phyloP scores from a whole-genome alignment of 2,113 vertebrate species.

The Pongo pygmaeus region DNA sequence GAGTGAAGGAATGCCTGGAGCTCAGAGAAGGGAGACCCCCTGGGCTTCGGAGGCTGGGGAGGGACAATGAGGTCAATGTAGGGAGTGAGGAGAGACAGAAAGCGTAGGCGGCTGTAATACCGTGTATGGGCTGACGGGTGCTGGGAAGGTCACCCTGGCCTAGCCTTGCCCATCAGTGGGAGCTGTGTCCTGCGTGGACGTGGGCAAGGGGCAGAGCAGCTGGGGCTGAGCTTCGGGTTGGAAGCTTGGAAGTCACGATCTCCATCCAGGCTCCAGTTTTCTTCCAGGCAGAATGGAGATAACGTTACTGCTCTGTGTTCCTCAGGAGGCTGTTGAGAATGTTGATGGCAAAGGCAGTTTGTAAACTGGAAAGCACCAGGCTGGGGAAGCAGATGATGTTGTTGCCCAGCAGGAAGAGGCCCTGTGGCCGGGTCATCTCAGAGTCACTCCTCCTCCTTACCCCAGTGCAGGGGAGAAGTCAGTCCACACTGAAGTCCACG shows the following conservation, averaged over 20 bases:
- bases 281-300: background rate
- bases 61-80: background rate
- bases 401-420: background rate
- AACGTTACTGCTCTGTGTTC: fast-evolving
- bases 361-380: background rate
- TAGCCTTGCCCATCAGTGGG: background rate
- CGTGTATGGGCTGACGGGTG: background rate
- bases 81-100: background rate
- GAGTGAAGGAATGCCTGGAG: background rate
- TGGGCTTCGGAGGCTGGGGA: background rate
- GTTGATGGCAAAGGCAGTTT: background rate
- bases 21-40: background rate
- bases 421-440: background rate
- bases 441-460: background rate
- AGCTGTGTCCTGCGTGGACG: background rate
- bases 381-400: background rate
- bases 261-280: background rate
- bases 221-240: background rate
- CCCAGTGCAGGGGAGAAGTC: background rate
- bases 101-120: background rate
- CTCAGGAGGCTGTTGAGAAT: background rate
- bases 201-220: background rate
- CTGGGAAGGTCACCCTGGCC: background rate
- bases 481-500: background rate
- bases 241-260: background rate